Base-by-base conservation (phyloP, 2,113 vertebrate genomes). In the Prochilodus magdalenae region DNA sequence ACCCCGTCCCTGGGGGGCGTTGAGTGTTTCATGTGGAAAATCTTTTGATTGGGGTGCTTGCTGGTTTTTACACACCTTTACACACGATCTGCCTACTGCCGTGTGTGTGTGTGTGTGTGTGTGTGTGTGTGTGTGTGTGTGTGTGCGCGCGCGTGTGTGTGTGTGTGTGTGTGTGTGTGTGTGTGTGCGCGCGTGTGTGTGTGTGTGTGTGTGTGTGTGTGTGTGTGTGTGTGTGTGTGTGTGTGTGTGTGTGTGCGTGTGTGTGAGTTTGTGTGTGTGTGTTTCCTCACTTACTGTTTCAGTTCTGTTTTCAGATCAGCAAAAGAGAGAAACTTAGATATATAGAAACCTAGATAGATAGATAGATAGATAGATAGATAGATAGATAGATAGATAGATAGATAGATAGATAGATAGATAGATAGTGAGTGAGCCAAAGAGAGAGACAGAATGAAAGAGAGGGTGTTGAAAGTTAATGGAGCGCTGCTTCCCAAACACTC, bases 1-100 rank as follows among this genome's bases (percentile, higher is more conserved):
- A 93, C 94, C 94, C 94, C 89, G 94, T 92, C 94, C 94, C 94
- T 93, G 81, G 75, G 83, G 90, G 89, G 93, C 89, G 87, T 86
- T 89, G 84, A 84, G 78, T 87, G 89, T 92, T 93, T 94, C 90
- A 94, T 93, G 92, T 86, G 93, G 91, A 95, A 95, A 96, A 95
- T 91, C 83, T 83, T 86, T 49, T 92, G 92, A 93, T 95, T 93
- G 94, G 88, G 93, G 86, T 83, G 87, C 88, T 93, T 90, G 87
- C 91, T 91, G 90, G 73, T 92, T 91, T 91, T 91, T 75, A 83
- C 80, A 73, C 63, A 59, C 70, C 27, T 49, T 49, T 26, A 53
- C 65, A 59, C 70, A 77, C 29, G 20, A 69, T 69, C 33, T n/a
- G 20, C 66, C 66, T 40, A 69, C 66, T 75, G 55, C 67, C 30